A percentile compares a stretch with the other conserved stretches of the same genome.
phyloP scores from a whole-genome alignment of 2,797 vertebrate genomes.

The Hippopotamyrus pictus region DNA sequence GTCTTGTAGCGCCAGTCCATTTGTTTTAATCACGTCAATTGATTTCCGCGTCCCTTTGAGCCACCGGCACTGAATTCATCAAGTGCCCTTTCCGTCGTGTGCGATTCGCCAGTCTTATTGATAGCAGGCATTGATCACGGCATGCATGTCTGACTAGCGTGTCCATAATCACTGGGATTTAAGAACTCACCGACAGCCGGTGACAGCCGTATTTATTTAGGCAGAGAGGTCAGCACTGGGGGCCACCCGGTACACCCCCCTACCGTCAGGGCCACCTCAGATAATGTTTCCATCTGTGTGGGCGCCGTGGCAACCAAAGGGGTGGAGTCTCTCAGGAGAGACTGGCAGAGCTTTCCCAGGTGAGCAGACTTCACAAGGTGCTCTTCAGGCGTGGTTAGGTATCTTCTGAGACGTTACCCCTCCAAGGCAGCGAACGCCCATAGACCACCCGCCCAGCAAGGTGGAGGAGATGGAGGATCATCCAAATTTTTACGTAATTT shows the following conservation, averaged over 20 bases:
- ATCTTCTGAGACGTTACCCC: background rate
- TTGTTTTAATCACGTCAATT: constrained; percentile 22
- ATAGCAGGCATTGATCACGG: constrained; percentile 10
- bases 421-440: background rate
- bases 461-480: background rate
- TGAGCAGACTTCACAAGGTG: background rate
- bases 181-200: constrained; percentile 2
- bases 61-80: constrained; percentile 2
- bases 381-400: background rate
- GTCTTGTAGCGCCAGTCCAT: constrained; percentile 14
- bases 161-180: constrained; percentile 11
- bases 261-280: background rate
- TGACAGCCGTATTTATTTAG: constrained; percentile 15
- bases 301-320: background rate
- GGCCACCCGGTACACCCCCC: background rate
- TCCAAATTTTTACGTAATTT: background rate
- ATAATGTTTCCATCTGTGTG: constrained; percentile 1
- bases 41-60: constrained; percentile 14
- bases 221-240: background rate
- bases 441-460: background rate
- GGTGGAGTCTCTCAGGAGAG: background rate
- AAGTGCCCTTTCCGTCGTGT: constrained; percentile 11
- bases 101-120: constrained; percentile 6
- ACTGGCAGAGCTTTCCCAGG: background rate
- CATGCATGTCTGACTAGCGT: background rate